Evolutionary conservation across 2,888 invertebrate species (phyloP).

Genomic region (Synanthedon vespiformis): DNA sequence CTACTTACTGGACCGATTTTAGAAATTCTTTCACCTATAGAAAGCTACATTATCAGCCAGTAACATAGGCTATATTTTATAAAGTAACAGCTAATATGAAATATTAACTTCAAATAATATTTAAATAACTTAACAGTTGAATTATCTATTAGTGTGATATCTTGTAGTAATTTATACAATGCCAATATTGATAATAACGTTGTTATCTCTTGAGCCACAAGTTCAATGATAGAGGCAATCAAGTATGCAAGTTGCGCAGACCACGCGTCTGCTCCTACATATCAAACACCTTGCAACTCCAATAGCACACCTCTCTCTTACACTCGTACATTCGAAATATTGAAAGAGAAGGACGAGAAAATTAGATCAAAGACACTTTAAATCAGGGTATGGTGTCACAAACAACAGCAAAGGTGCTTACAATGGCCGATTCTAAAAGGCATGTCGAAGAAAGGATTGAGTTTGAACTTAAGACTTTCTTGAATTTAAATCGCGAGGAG

Average conservation of each 20-base stretch:
- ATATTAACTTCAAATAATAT: too few species aligned
- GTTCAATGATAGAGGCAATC: conserved; percentile 56
- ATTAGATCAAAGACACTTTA: conserved; percentile 41
- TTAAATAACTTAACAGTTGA: too few species aligned
- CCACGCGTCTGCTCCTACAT: conserved; percentile 45
- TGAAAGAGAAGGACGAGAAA: conserved; percentile 28
- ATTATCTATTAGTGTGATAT: too few species aligned
- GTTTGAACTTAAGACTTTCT: conserved; percentile 46
- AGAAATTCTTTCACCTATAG: too few species aligned
- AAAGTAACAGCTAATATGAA: too few species aligned
- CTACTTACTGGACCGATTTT: too few species aligned
- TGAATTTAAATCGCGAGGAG: conserved; percentile 24
- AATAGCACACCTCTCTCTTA: conserved; percentile 25
- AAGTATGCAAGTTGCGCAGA: conserved; percentile 47
- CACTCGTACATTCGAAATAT: conserved; percentile 12
- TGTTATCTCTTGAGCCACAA: conserved; percentile 47
- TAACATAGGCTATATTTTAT: too few species aligned
- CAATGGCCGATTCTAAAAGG: conserved; percentile 36
- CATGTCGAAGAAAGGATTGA: conserved; percentile 17
- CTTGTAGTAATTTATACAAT: too few species aligned
- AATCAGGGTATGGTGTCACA: conserved; percentile 67
- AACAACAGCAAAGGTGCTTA: conserved; percentile 63
- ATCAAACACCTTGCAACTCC: conserved; percentile 42
- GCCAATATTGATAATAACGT: conserved; percentile 4
- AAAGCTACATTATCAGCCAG: too few species aligned